Conservation (phyloP, 2,888 invertebrate genomes). For the Cephus runcator region DNA sequence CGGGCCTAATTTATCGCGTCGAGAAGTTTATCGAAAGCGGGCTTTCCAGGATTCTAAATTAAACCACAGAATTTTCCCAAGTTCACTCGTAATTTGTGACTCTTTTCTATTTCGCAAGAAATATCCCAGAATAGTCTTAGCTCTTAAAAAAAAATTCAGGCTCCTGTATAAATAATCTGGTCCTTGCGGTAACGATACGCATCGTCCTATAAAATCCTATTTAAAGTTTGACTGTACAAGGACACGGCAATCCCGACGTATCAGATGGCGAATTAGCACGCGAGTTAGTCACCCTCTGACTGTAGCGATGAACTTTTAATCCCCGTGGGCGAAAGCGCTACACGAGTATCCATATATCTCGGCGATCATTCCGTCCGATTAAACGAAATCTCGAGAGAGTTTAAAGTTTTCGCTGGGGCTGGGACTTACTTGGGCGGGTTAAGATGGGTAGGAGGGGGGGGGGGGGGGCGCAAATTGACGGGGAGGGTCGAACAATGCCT, state of each 20-base stretch:
- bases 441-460: too few species aligned
- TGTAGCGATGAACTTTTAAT: slow-evolving; percentile 35
- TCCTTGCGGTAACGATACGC: too few species aligned
- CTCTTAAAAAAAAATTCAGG: too few species aligned
- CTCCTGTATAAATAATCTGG: too few species aligned
- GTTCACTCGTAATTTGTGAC: background rate
- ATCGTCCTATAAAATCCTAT: too few species aligned
- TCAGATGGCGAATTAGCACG: slow-evolving; percentile 42
- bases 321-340: slow-evolving; percentile 32
- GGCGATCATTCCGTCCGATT: slow-evolving; percentile 54
- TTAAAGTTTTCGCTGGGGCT: slow-evolving; percentile 36
- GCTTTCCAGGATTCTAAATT: background rate
- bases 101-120: slow-evolving; percentile 7
- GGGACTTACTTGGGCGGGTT: background rate
- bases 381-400: slow-evolving; percentile 43
- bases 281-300: slow-evolving; percentile 10
- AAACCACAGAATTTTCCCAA: too few species aligned
- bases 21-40: slow-evolving; percentile 14
- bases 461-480: slow-evolving; percentile 41
- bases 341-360: slow-evolving; percentile 32
- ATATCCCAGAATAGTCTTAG: background rate
- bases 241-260: slow-evolving; percentile 14
- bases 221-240: too few species aligned
- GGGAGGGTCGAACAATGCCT: slow-evolving; percentile 46
- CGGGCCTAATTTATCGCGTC: slow-evolving; percentile 23